Percentiles rank a stretch among this genome's conserved stretches.
Evolutionary conservation across 1,140 invertebrate genomes (phyloP).

Genomic region (Cotesia chilonis): DNA sequence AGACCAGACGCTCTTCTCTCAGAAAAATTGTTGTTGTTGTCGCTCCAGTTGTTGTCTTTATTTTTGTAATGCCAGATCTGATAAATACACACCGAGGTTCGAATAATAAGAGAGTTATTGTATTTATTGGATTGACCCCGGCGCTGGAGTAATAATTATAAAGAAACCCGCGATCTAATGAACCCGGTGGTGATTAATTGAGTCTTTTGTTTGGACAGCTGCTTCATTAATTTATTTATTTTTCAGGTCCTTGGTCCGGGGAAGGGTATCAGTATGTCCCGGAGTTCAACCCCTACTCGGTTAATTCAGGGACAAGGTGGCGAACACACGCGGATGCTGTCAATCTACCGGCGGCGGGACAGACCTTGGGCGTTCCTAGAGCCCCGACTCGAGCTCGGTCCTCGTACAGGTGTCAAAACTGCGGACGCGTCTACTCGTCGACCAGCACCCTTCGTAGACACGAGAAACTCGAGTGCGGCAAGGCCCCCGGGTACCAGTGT

Average conservation of each 20-base stretch:
- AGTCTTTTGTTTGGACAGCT: slow-evolving; percentile 38
- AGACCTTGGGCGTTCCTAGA: slow-evolving; percentile 41
- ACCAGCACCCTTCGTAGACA: slow-evolving; percentile 68
- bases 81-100: no score
- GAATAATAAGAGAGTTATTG: no score
- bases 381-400: slow-evolving; percentile 47
- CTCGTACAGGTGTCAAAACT: slow-evolving; percentile 66
- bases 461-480: slow-evolving; percentile 64
- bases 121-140: no score
- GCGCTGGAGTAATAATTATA: no score
- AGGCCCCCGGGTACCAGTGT: slow-evolving; percentile 63
- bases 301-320: background rate
- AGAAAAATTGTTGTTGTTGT: no score
- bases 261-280: background rate
- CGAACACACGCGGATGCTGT: slow-evolving; percentile 1
- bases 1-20: no score
- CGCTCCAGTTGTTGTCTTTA: background rate
- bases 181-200: no score
- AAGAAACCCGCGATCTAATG: no score
- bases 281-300: background rate
- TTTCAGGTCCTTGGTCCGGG: slow-evolving; percentile 54
- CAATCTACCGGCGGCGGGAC: background rate
- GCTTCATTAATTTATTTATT: slow-evolving; percentile 45
- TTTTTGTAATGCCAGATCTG: background rate
- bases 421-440: slow-evolving; percentile 68